Evolutionary conservation across 2,888 invertebrate species (phyloP).

Genomic region (Standfussiana lucernea): DNA sequence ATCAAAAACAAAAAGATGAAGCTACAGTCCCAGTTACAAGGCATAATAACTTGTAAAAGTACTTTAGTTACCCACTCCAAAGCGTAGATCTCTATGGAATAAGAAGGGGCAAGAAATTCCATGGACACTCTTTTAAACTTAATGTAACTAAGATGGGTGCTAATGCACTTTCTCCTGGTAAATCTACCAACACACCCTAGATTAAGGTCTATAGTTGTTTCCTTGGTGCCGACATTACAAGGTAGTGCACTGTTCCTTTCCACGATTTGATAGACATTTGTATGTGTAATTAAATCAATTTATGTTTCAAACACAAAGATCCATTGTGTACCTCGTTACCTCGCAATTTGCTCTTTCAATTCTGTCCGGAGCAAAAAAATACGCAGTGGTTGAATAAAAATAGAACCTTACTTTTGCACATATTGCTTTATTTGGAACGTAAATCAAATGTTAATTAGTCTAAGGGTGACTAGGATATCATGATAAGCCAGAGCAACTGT

Average conservation of each 20-base stretch:
- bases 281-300: conserved; percentile 64
- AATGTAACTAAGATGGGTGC: not conserved
- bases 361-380: conserved; percentile 21
- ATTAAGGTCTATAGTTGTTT: conserved; percentile 3
- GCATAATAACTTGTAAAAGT: not conserved
- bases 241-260: conserved; percentile 33
- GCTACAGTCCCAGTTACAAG: not conserved
- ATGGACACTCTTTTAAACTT: not conserved
- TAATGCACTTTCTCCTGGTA: not conserved
- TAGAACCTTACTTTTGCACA: not conserved
- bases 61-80: not conserved
- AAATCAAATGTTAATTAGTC: too few species aligned
- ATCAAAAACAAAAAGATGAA: not conserved
- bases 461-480: too few species aligned
- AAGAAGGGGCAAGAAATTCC: not conserved
- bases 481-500: too few species aligned
- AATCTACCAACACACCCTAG: not conserved
- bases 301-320: conserved; percentile 60
- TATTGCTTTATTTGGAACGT: conserved; percentile 1
- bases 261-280: conserved; percentile 59
- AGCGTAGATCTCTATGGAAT: not conserved
- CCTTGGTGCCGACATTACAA: conserved; percentile 29
- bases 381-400: not conserved
- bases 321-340: conserved; percentile 45
- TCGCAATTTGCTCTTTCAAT: conserved; percentile 34